phyloP scores from a whole-genome alignment of 1,140 invertebrate genomes.

The Adoxophyes honmai region DNA sequence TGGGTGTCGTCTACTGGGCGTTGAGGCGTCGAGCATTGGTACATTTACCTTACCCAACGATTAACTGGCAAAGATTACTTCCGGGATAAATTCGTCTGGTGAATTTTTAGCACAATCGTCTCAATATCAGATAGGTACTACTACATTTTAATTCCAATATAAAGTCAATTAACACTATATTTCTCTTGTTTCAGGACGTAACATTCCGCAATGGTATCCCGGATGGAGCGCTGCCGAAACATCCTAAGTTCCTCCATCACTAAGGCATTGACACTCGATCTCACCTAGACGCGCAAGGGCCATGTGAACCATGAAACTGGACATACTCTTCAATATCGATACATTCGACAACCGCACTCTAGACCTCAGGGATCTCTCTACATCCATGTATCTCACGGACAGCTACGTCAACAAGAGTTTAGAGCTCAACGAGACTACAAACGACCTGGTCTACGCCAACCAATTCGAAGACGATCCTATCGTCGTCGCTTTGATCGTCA shows the following conservation, averaged over 20 bases:
- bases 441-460: conserved; percentile 59
- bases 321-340: conserved; percentile 46
- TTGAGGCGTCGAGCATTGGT: too few species aligned
- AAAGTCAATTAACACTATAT: too few species aligned
- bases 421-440: conserved; percentile 54
- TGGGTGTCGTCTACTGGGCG: too few species aligned
- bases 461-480: conserved; percentile 59
- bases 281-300: conserved; percentile 21
- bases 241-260: background rate
- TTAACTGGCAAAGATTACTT: too few species aligned
- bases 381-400: conserved; percentile 71
- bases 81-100: too few species aligned
- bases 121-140: too few species aligned
- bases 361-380: conserved; percentile 58
- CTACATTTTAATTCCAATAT: too few species aligned
- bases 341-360: conserved; percentile 49
- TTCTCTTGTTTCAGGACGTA: background rate
- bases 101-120: too few species aligned
- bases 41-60: too few species aligned
- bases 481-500: conserved; percentile 74
- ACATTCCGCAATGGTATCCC: background rate
- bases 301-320: conserved; percentile 67
- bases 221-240: background rate
- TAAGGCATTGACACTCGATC: background rate
- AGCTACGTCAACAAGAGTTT: conserved; percentile 52